Base-by-base conservation (phyloP, 2,797 vertebrate species). In the Periophthalmus magnuspinnatus region DNA sequence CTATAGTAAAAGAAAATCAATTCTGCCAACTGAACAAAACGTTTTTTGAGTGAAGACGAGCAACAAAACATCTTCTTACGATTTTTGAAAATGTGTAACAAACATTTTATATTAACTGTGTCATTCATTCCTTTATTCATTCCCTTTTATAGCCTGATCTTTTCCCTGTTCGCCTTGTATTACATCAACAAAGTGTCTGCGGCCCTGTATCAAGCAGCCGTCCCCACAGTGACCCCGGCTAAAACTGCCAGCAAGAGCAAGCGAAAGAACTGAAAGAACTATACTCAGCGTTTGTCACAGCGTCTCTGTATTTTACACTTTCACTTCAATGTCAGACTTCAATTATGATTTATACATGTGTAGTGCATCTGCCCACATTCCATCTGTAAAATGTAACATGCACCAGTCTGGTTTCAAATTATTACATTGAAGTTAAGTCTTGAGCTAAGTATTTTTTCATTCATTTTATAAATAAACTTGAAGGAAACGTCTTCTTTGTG, bases 141-240 rank as follows among this genome's bases (percentile, higher is more conserved):
- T 57, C 59, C 41, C 63, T 3, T 62, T 55, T 78, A 22, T 79
- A 95, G 94, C 82, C 82, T 95, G 66, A 94, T 95, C 52, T 95
- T 95, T 85, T 95, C 94, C 22, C 87, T 95, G 86, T 93, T 98
- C 0, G 95, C 94, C 0, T 86, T 98, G 57, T 99, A 97, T 87
- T 98, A 98, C 90, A 96, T 97, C 91, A 98, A 99, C 93, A 98
- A 98, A 92, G 94, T 98, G 64, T 98, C 97, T 0, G 95, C 97
- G 0, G 94, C 95, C 0, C 93, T 98, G 65, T 98, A 99, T 87
- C 97, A 98, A 88, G 93, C 93, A 0, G 70, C 93, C 0, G 92
- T 82, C 0, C 94, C 95, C 0, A 61, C 88, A 0, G 74, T 90
- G 14, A 86, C 86, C 1, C 94, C 93, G 0, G 75, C 95, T 79